Conservation (phyloP, 2,797 vertebrate genomes). For the Vireo griseus region DNA sequence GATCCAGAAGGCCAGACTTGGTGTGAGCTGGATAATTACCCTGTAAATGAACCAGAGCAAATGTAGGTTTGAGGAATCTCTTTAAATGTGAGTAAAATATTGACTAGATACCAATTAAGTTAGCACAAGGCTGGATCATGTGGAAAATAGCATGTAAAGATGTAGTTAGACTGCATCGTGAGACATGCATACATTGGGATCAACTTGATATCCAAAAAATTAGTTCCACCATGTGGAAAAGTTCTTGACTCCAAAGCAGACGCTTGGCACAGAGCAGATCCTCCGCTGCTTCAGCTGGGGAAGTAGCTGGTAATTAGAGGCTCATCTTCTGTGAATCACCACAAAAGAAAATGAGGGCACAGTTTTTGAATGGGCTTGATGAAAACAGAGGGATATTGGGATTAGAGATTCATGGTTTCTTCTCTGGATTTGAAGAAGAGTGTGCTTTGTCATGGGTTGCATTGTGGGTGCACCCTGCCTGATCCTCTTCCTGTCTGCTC, state of each 20-base stretch:
- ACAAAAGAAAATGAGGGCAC: not conserved
- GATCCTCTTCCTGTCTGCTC: not conserved
- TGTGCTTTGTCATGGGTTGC: not conserved
- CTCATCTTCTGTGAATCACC: not conserved
- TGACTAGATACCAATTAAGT: not conserved
- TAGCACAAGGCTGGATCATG: not conserved
- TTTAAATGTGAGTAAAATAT: not conserved
- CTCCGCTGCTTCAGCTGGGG: not conserved
- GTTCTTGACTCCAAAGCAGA: not conserved
- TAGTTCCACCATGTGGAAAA: not conserved
- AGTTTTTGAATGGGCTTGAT: constrained; percentile 12
- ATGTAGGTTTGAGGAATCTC: not conserved
- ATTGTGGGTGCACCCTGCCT: not conserved
- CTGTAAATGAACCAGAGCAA: constrained; percentile 12
- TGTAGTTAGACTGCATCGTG: not conserved
- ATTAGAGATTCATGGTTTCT: not conserved
- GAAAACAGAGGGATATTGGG: not conserved
- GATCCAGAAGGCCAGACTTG: not conserved
- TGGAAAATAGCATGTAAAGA: not conserved
- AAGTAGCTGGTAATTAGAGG: not conserved
- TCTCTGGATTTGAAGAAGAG: not conserved
- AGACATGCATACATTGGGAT: not conserved
- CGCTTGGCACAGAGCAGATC: not conserved
- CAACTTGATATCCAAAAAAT: not conserved
- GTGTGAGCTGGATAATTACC: constrained; percentile 1